These are phyloP conservation scores for Acanthacorydalis orientalis DNA, from an alignment of 2,888 invertebrate genomes.

Conservation along the genomic window DNA sequence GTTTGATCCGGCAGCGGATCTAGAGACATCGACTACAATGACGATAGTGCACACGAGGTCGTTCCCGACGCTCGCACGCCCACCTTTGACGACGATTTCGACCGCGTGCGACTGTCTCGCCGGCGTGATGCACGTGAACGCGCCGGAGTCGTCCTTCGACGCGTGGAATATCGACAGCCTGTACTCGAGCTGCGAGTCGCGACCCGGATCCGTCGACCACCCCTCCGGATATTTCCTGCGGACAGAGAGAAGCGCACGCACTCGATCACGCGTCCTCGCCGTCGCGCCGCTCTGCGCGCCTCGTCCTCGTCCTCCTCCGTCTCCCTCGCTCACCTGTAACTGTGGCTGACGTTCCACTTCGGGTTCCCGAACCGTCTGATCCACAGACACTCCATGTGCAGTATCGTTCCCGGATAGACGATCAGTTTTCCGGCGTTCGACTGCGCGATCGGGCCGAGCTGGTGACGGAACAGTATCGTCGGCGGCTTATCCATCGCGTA, in stretches of 20 bases:
- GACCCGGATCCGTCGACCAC: constrained; percentile 65
- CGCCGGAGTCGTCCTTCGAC: constrained; percentile 66
- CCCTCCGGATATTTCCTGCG: constrained; percentile 59
- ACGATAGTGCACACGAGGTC: background rate
- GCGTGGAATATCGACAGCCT: constrained; percentile 68
- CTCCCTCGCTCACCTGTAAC: constrained; percentile 32
- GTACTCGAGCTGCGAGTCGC: constrained; percentile 65
- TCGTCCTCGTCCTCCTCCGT: too few relatives aligned
- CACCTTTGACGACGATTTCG: constrained; percentile 64
- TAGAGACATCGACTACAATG: too few relatives aligned
- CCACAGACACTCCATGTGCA: constrained; percentile 83
- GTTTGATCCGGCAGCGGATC: too few relatives aligned
- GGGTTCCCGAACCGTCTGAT: constrained; percentile 72
- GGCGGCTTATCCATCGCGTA: constrained; percentile 79
- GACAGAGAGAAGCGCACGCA: too few relatives aligned
- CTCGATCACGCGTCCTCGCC: too few relatives aligned
- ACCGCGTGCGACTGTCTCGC: constrained; percentile 66
- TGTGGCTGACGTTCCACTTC: constrained; percentile 62
- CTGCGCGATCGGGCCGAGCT: constrained; percentile 70
- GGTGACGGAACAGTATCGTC: constrained; percentile 66
- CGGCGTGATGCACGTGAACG: constrained; percentile 72
- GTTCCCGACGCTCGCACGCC: background rate
- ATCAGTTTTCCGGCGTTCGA: constrained; percentile 72
- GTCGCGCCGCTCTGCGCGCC: too few relatives aligned
- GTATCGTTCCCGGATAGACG: constrained; percentile 68